Conservation (phyloP, 2,888 invertebrate species). For the Tipula confusa region DNA sequence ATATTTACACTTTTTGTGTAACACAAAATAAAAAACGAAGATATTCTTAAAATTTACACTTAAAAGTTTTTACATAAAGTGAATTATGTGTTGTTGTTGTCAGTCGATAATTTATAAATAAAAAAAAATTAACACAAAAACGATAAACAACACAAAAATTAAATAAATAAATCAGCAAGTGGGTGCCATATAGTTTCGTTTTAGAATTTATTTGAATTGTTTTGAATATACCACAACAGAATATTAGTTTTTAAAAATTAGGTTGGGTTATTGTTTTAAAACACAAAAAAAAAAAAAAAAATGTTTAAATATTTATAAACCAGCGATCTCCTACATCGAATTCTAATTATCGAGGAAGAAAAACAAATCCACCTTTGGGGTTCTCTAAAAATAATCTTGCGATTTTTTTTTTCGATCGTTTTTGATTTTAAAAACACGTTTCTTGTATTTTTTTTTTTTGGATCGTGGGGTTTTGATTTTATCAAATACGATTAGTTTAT, state of each 20-base stretch:
- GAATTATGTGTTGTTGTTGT: too few relatives aligned
- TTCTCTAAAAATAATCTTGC: neutral
- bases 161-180: neutral
- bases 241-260: neutral
- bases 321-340: conserved; percentile 14
- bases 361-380: conserved; percentile 3
- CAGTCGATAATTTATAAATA: neutral
- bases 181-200: neutral
- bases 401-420: neutral
- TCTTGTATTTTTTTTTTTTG: neutral
- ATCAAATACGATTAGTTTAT: neutral
- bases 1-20: neutral
- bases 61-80: neutral
- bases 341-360: neutral
- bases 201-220: neutral
- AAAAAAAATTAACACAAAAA: neutral
- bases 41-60: neutral
- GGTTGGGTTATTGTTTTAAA: neutral
- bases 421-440: neutral
- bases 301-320: neutral
- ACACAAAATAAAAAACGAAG: neutral
- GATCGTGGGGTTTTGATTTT: neutral
- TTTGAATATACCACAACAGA: neutral
- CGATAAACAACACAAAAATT: neutral
- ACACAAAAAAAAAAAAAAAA: neutral